phyloP scores from a whole-genome alignment of 2,113 vertebrate genomes.

The Ascaphus truei region DNA sequence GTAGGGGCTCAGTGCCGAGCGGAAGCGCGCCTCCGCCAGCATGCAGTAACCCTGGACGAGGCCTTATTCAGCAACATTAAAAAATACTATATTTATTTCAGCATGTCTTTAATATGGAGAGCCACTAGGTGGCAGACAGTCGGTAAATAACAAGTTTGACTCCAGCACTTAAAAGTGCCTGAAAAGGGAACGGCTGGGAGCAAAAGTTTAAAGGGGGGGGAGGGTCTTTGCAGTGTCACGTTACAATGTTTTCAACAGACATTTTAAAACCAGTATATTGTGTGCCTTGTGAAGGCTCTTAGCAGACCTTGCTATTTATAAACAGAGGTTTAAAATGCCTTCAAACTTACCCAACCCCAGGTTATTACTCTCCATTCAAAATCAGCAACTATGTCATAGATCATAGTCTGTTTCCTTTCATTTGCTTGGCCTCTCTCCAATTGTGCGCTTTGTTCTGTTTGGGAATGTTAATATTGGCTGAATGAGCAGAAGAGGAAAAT shows the following conservation, averaged over 20 bases:
- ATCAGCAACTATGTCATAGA: constrained; percentile 29
- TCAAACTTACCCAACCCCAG: constrained; percentile 2
- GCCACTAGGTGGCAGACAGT: not conserved
- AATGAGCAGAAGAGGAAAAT: constrained; percentile 23
- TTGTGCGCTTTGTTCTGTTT: constrained; percentile 30
- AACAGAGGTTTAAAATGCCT: constrained; percentile 12
- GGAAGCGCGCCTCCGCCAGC: no score
- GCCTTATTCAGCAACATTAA: no score
- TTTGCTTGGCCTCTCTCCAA: constrained; percentile 14
- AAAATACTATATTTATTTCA: no score
- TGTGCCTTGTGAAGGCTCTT: constrained; percentile 6
- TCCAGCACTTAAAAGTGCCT: not conserved
- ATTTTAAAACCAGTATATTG: not conserved
- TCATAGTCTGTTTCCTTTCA: constrained; percentile 34
- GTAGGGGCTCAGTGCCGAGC: no score
- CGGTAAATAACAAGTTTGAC: not conserved
- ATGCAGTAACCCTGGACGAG: no score
- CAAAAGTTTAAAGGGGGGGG: constrained; percentile 25
- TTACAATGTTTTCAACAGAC: constrained; percentile 17
- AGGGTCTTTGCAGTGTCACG: constrained; percentile 15
- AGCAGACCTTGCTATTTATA: constrained; percentile 23
- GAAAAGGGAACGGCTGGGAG: not conserved
- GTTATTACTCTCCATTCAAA: constrained; percentile 20
- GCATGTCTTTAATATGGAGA: not conserved
- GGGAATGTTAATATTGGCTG: constrained; percentile 37